These are phyloP conservation scores for Lasioglossum oenotherae DNA, from an alignment of 2,888 invertebrate genomes.

Conservation along the genomic window DNA sequence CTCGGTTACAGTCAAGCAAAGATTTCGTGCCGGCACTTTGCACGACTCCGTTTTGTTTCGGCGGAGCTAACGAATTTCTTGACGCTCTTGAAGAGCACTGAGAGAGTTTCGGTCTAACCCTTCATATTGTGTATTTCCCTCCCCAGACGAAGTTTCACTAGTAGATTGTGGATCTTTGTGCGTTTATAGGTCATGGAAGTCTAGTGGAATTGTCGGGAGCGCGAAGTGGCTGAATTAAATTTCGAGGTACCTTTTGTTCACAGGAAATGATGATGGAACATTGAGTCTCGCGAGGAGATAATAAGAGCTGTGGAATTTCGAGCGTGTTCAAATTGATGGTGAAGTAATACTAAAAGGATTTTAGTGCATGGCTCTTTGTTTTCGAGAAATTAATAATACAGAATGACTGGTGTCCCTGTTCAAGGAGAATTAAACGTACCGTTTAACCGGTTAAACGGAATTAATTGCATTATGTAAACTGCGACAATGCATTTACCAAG, in stretches of 20 bases:
- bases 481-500: no score
- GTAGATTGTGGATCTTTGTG: neutral
- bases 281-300: neutral
- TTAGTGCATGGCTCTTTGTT: no score
- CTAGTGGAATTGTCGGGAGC: neutral
- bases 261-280: neutral
- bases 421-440: no score
- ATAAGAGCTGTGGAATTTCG: neutral
- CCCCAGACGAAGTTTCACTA: neutral
- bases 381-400: no score
- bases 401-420: no score
- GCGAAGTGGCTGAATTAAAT: neutral
- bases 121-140: neutral
- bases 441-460: no score
- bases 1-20: constrained; percentile 8
- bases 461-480: no score
- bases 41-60: neutral
- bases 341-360: neutral
- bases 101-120: neutral
- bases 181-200: neutral
- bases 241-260: neutral
- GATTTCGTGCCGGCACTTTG: constrained; percentile 14
- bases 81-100: neutral
- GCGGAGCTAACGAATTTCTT: neutral
- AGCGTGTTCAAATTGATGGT: neutral